phyloP scores from a whole-genome alignment of 1,140 invertebrate genomes.

The Brachionus angularis region DNA sequence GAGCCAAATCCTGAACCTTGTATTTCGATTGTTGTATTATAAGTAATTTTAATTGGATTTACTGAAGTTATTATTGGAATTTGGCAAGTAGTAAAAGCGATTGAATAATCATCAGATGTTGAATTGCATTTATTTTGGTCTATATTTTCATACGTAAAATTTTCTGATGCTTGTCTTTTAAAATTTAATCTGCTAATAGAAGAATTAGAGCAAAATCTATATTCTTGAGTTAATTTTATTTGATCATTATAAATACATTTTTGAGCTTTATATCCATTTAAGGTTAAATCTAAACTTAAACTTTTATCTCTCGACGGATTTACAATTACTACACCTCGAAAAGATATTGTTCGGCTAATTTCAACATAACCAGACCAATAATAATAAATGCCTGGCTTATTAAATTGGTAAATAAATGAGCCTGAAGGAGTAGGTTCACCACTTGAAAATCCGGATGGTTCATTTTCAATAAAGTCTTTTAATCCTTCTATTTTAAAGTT shows the following conservation, averaged over 20 bases:
- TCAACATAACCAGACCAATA: conserved; percentile 49
- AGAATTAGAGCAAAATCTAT: no score
- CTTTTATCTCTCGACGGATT: no score
- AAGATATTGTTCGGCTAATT: conserved; percentile 43
- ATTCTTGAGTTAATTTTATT: no score
- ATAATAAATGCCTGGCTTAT: conserved; percentile 47
- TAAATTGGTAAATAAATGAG: conserved; percentile 47
- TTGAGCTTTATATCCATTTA: neutral
- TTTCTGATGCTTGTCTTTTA: no score
- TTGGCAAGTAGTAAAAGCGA: no score
- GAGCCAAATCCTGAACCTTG: conserved; percentile 46
- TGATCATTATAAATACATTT: neutral
- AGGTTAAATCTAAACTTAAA: no score
- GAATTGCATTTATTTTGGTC: no score
- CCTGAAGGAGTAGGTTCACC: conserved; percentile 4
- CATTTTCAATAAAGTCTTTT: conserved; percentile 43
- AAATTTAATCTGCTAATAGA: no score
- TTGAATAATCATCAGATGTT: no score
- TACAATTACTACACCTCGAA: conserved; percentile 48
- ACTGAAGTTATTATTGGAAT: no score
- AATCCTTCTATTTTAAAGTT: conserved; percentile 45
- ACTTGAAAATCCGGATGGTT: neutral
- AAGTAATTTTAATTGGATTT: no score
- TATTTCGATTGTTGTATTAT: conserved; percentile 45
- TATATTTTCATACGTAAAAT: no score